Percentiles rank a stretch among this genome's conserved stretches.
phyloP scores from a whole-genome alignment of 2,113 vertebrate species.

The Salvelinus sp. region DNA sequence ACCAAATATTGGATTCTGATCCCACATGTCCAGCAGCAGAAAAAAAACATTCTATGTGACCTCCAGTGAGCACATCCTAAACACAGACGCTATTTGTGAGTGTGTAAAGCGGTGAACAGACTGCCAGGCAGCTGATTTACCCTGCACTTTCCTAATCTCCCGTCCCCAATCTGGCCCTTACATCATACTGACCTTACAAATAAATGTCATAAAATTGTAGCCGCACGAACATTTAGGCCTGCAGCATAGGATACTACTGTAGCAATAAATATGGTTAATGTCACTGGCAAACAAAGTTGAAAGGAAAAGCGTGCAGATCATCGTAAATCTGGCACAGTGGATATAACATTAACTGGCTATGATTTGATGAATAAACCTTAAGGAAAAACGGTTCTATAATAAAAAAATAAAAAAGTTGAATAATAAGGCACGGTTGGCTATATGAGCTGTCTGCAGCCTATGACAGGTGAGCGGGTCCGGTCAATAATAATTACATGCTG shows the following conservation, averaged over 20 bases:
- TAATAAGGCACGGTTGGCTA: too few relatives aligned
- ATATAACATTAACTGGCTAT: not conserved
- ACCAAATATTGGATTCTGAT: not conserved
- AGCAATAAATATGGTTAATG: not conserved
- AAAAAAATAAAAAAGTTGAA: not conserved
- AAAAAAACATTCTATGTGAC: not conserved
- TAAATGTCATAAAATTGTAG: not conserved
- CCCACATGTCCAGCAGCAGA: not conserved
- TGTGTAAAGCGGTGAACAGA: not conserved
- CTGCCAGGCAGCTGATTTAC: not conserved
- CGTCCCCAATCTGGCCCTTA: conserved; percentile 6
- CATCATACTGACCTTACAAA: conserved; percentile 1
- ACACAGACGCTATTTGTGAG: not conserved
- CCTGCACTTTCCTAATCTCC: conserved; percentile 2
- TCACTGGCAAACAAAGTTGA: not conserved
- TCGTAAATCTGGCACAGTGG: too few relatives aligned
- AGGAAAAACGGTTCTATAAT: not conserved
- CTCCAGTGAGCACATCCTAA: not conserved
- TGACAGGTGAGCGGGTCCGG: too few relatives aligned
- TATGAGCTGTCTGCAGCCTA: too few relatives aligned
- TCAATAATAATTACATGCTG: too few relatives aligned
- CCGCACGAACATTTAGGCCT: not conserved
- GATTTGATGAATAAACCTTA: not conserved
- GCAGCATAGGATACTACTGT: not conserved
- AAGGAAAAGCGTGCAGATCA: too few relatives aligned